Evolutionary conservation across 37 sponge, comb jelly and placozoan genomes (phyloP).

Genomic region (Haliclona indistincta): DNA sequence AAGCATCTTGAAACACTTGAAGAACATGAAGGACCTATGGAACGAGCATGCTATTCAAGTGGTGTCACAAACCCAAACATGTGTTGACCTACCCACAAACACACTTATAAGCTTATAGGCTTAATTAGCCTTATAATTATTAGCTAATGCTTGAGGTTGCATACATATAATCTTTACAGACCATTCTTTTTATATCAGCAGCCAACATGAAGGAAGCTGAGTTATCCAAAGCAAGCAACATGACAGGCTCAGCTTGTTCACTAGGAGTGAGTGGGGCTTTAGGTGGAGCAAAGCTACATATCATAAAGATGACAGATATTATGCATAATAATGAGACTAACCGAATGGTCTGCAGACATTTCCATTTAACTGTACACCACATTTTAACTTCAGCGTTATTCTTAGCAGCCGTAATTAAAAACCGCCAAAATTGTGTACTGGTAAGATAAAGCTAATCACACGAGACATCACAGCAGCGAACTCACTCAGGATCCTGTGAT

Average conservation of each 20-base stretch:
- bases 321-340: not conserved
- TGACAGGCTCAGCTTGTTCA: conserved; percentile 27
- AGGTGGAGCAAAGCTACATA: not conserved
- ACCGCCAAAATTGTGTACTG: conserved; percentile 83
- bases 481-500: conserved; percentile 53
- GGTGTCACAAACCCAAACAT: not conserved
- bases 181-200: conserved; percentile 73
- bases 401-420: conserved; percentile 77
- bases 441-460: not conserved
- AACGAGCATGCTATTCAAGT: no score
- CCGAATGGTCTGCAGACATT: conserved; percentile 84
- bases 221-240: conserved; percentile 65
- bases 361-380: conserved; percentile 90
- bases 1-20: conserved; percentile 50
- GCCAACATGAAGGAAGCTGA: conserved; percentile 75
- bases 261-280: not conserved
- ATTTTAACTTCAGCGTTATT: conserved; percentile 77
- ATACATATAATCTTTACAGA: conserved; percentile 18
- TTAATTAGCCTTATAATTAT: not conserved
- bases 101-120: not conserved
- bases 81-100: no score
- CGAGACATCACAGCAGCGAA: not conserved
- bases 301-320: no score
- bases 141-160: not conserved
- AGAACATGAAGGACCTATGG: conserved; percentile 72